Base-by-base conservation (phyloP, 2,797 vertebrate genomes). In the Heliangelus exortis region DNA sequence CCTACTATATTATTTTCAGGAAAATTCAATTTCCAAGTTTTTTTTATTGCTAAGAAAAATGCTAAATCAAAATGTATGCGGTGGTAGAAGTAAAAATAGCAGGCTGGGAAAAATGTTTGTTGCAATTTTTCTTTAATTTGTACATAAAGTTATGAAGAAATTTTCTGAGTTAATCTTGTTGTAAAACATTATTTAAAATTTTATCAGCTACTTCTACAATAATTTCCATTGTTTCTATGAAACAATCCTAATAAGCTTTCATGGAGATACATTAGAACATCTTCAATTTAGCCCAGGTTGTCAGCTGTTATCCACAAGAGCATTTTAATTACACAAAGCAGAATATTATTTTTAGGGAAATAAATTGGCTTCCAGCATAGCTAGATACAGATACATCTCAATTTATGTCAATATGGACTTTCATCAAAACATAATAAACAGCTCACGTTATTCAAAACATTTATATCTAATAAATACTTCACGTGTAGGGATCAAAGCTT, bases 361-460 rank as follows among this genome's bases (percentile, higher is more conserved):
- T 48, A 93, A 92, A 90, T 90, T 72, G 33, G 34, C 26, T 84
- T 82, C 85, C 93, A 53, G 81, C 68, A 87, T 31, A 17, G 45
- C 76, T 75, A 69, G 41, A 63, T 79, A 65, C 6, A 73, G 20
- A 63, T 61, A 54, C 9, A 84, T 92, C 63, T 89, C 71, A 71
- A 84, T 93, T 96, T 75, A 43, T 83, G 75, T 83, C 58, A 92
- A 50, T 74, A 77, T 29, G 26, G 29, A 80, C 74, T 93, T 93
- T 81, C n/a, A 72, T 54, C 23, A 62, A 80, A 92, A 54, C 45
- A 63, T 54, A 75, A 79, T 68, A 88, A 90, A 88, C 72, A 82
- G 58, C n/a, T 87, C 34, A 43, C 17, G 15, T 68, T 86, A 55
- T 62, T 78, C 17, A 73, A 71, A 88, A 68, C 3, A 65, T 76